phyloP scores from a whole-genome alignment of 2,113 vertebrate genomes.

The Reinhardtius hippoglossoides region DNA sequence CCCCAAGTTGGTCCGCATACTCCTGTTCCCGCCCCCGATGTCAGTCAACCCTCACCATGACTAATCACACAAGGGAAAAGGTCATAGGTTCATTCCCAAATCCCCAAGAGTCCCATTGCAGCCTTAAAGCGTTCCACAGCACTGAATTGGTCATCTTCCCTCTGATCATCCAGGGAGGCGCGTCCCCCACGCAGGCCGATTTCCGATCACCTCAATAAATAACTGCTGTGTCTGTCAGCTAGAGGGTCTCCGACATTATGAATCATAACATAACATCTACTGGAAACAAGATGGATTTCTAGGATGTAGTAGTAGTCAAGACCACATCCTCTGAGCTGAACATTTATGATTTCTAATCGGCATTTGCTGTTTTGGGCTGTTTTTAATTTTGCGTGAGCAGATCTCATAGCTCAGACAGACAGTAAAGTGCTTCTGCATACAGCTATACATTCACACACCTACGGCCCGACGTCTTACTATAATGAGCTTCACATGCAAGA shows the following conservation, averaged over 20 bases:
- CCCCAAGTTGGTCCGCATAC: slow-evolving; percentile 5
- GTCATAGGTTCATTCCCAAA: slow-evolving; percentile 59
- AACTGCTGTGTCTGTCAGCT: slow-evolving; percentile 37
- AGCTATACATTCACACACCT: slow-evolving; percentile 13
- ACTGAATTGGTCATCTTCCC: slow-evolving; percentile 42
- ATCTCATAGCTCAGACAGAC: slow-evolving; percentile 1
- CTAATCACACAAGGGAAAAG: slow-evolving; percentile 54
- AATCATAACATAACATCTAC: slow-evolving; percentile 26
- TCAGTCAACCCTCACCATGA: slow-evolving; percentile 51
- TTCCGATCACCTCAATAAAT: slow-evolving; percentile 17
- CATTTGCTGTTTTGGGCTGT: neutral
- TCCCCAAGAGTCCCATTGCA: slow-evolving; percentile 49
- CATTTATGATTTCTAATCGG: neutral
- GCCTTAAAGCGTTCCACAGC: slow-evolving; percentile 40
- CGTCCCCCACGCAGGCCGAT: neutral
- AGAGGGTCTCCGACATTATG: slow-evolving; percentile 32
- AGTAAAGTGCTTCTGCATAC: slow-evolving; percentile 15
- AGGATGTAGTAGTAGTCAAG: neutral
- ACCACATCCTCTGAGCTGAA: too few relatives aligned
- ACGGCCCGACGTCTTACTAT: neutral
- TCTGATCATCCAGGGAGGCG: slow-evolving; percentile 40
- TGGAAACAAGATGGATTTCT: slow-evolving; percentile 20
- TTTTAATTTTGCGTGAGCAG: slow-evolving; percentile 1
- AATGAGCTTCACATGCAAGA: slow-evolving; percentile 14
- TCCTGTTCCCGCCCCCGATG: slow-evolving; percentile 17